These are phyloP conservation scores for Prunella himalayana DNA, from an alignment of 2,113 vertebrate genomes.

Conservation along the genomic window DNA sequence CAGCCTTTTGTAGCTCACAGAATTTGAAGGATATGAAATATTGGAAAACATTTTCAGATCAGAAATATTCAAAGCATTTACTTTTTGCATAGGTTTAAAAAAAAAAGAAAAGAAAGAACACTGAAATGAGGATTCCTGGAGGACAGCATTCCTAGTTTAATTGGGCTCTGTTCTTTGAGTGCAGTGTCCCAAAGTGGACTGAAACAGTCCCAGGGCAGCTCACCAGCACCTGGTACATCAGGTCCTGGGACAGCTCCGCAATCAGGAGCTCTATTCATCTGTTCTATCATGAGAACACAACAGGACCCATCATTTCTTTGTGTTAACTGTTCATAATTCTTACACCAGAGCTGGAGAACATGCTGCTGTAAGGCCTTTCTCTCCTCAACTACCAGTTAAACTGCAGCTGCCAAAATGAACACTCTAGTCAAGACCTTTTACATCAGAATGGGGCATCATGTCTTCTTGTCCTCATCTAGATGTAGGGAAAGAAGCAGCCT, in stretches of 20 bases:
- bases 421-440: background rate
- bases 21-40: background rate
- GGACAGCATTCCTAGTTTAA: background rate
- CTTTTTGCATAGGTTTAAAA: background rate
- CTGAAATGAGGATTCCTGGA: background rate
- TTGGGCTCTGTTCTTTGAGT: background rate
- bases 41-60: background rate
- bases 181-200: background rate
- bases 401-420: background rate
- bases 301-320: background rate
- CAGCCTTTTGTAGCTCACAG: background rate
- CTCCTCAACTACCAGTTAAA: accelerated
- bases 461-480: background rate
- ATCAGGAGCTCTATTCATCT: background rate
- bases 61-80: background rate
- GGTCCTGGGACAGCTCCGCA: background rate
- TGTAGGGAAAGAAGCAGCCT: background rate
- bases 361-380: background rate
- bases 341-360: background rate
- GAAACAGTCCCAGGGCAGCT: background rate
- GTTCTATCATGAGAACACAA: background rate
- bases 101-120: background rate
- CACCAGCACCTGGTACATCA: background rate
- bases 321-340: background rate
- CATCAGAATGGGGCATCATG: background rate